These are phyloP conservation scores for Thalpophila matura DNA, from an alignment of 2,888 invertebrate species.

Conservation along the genomic window DNA sequence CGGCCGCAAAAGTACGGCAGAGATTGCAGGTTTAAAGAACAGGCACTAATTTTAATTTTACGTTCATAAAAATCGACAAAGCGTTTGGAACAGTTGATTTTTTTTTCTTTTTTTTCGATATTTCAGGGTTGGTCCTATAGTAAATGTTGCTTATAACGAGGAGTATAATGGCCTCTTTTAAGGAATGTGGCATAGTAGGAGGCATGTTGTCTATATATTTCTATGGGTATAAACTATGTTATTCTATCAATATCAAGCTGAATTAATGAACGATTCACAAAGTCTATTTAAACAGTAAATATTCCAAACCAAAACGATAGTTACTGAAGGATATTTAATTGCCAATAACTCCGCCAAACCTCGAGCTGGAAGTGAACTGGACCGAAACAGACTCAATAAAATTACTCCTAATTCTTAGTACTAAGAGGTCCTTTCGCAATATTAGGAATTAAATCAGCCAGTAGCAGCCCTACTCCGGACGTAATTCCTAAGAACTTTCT, in stretches of 20 bases:
- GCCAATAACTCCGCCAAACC: conserved; percentile 9
- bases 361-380: conserved; percentile 24
- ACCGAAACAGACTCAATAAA: conserved; percentile 35
- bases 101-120: too few relatives aligned
- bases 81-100: too few relatives aligned
- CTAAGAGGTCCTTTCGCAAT: conserved; percentile 22
- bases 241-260: background rate
- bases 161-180: too few relatives aligned
- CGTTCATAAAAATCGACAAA: too few relatives aligned
- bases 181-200: too few relatives aligned
- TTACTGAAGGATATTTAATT: conserved; percentile 21
- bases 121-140: too few relatives aligned
- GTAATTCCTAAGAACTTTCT: conserved; percentile 68
- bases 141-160: too few relatives aligned
- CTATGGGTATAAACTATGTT: too few relatives aligned
- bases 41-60: too few relatives aligned
- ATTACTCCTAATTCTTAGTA: conserved; percentile 32
- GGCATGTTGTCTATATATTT: too few relatives aligned
- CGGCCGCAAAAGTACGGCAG: too few relatives aligned
- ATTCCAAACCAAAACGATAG: conserved; percentile 17
- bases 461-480: conserved; percentile 39
- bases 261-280: background rate
- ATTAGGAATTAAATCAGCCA: conserved; percentile 37
- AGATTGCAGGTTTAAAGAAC: too few relatives aligned
- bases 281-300: conserved; percentile 10